Evolutionary conservation across 1,140 invertebrate species (phyloP).

Genomic region (Planococcus citri): DNA sequence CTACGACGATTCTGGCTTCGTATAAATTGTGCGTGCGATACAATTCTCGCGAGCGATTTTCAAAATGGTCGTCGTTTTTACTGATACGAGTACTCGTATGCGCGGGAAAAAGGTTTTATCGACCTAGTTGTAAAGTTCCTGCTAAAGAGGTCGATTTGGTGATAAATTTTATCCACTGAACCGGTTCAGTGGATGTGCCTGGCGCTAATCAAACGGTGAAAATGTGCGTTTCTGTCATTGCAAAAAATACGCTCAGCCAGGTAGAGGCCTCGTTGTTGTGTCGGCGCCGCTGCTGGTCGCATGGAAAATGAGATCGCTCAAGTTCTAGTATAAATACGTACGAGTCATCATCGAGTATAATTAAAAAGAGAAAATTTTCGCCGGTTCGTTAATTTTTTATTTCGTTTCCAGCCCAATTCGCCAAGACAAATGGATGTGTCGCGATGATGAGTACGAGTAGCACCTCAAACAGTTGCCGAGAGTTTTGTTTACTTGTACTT

Average conservation of each 20-base stretch:
- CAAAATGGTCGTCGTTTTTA: too few relatives aligned
- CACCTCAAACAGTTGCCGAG: too few relatives aligned
- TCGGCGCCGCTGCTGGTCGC: background rate
- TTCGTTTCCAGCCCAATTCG: background rate
- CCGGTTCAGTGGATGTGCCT: background rate
- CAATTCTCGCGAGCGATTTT: too few relatives aligned
- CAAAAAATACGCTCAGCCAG: background rate
- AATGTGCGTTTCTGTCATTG: background rate
- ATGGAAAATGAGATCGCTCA: too few relatives aligned
- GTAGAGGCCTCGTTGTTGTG: background rate
- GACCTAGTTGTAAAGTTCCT: background rate
- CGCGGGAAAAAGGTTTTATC: background rate
- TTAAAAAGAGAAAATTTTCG: slow-evolving; percentile 8
- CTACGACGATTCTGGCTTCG: too few relatives aligned
- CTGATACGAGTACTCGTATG: background rate
- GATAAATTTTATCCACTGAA: background rate
- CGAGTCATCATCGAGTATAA: background rate
- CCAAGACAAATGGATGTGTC: too few relatives aligned
- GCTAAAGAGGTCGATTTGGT: background rate
- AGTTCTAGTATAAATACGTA: too few relatives aligned
- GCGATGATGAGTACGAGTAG: too few relatives aligned
- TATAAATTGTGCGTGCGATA: too few relatives aligned
- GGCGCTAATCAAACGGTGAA: background rate
- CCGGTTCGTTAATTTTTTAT: background rate
- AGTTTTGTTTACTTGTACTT: too few relatives aligned